Evolutionary conservation across 2,888 invertebrate species (phyloP).

Genomic region (Calephelis perditalis): DNA sequence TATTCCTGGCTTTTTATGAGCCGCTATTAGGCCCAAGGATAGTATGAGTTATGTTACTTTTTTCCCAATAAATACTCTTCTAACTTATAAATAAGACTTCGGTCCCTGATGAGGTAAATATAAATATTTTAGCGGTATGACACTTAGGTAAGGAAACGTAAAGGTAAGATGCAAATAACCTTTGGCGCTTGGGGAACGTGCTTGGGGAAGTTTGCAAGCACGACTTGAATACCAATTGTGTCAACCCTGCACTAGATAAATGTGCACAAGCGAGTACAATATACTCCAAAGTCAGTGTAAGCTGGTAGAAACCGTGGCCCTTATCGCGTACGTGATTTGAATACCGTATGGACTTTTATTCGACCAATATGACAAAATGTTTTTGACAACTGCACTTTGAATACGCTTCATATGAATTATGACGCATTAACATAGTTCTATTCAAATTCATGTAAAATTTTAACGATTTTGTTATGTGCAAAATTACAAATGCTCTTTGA

Average conservation of each 20-base stretch:
- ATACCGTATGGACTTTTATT: conserved; percentile 51
- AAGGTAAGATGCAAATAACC: conserved; percentile 66
- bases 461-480: background rate
- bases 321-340: conserved; percentile 47
- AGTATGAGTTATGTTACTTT: conserved; percentile 33
- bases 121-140: conserved; percentile 43
- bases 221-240: conserved; percentile 57
- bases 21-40: conserved; percentile 37
- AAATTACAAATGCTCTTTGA: background rate
- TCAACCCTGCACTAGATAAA: conserved; percentile 38
- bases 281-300: conserved; percentile 60
- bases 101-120: conserved; percentile 2
- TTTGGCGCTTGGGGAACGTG: conserved; percentile 51
- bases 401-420: conserved; percentile 41
- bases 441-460: conserved; percentile 8
- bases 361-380: conserved; percentile 63
- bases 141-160: conserved; percentile 51
- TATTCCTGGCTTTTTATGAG: conserved; percentile 34
- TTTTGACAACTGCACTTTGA: conserved; percentile 57
- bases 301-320: conserved; percentile 44
- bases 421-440: conserved; percentile 7
- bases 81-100: background rate
- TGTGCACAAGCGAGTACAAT: conserved; percentile 53
- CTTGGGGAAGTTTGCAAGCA: conserved; percentile 51
- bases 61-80: conserved; percentile 3